Conservation (phyloP, 2,797 vertebrate species). For the Orestias chungarensis region DNA sequence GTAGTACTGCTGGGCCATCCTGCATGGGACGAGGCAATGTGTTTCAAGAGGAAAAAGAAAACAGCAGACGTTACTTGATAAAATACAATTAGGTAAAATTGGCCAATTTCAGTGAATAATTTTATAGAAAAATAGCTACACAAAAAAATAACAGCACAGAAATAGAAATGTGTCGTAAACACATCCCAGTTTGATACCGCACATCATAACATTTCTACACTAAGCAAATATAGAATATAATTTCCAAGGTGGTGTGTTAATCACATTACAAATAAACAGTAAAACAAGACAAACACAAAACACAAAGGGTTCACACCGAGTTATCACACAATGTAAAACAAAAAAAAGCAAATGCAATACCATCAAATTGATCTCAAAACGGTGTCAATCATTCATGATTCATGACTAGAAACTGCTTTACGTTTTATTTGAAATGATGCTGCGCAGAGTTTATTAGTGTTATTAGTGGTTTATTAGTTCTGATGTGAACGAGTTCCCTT, state of each 20-base stretch:
- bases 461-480: no score
- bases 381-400: neutral
- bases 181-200: neutral
- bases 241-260: neutral
- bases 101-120: neutral
- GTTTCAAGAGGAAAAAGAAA: neutral
- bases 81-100: neutral
- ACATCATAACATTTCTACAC: neutral
- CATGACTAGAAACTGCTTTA: neutral
- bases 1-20: constrained; percentile 97
- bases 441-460: neutral
- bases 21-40: constrained; percentile 45
- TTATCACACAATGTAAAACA: neutral
- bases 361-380: neutral
- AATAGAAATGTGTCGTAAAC: neutral
- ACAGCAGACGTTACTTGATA: neutral
- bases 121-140: neutral
- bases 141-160: neutral
- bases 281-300: neutral
- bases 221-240: neutral
- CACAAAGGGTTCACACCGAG: neutral
- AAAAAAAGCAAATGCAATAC: neutral
- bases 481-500: neutral
- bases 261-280: neutral
- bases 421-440: neutral